phyloP scores from a whole-genome alignment of 92 coral and sea anemone species.

The Plumapathes pennacea region DNA sequence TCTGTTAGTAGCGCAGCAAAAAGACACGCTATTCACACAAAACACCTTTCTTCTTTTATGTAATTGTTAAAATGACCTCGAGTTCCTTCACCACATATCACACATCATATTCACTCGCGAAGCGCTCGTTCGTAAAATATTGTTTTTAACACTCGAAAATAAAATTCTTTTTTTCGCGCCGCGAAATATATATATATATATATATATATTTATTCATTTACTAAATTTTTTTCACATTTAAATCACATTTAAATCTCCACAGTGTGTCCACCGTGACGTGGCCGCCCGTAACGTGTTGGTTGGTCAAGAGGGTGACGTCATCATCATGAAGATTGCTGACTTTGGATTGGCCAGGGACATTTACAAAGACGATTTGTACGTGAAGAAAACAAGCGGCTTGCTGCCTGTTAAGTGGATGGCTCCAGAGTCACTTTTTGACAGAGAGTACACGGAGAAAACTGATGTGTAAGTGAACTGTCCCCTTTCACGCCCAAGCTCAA shows the following conservation, averaged over 20 bases:
- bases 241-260: not conserved
- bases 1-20: too few relatives aligned
- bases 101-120: too few relatives aligned
- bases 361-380: conserved; percentile 71
- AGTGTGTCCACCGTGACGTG: conserved; percentile 89
- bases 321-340: conserved; percentile 79
- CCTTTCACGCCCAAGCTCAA: too few relatives aligned
- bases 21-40: too few relatives aligned
- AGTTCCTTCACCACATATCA: too few relatives aligned
- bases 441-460: conserved; percentile 78
- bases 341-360: conserved; percentile 90
- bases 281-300: conserved; percentile 86
- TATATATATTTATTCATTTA: too few relatives aligned
- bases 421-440: conserved; percentile 73
- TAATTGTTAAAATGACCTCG: too few relatives aligned
- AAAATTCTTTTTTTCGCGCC: too few relatives aligned
- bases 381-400: conserved; percentile 69
- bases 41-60: too few relatives aligned
- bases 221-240: not conserved
- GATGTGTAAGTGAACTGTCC: conserved; percentile 77
- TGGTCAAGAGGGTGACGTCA: conserved; percentile 72
- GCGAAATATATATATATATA: too few relatives aligned
- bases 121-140: too few relatives aligned
- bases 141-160: too few relatives aligned
- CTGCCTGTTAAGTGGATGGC: conserved; percentile 99